Conservation (phyloP, 2,113 vertebrate genomes). For the Catagonus wagneri region DNA sequence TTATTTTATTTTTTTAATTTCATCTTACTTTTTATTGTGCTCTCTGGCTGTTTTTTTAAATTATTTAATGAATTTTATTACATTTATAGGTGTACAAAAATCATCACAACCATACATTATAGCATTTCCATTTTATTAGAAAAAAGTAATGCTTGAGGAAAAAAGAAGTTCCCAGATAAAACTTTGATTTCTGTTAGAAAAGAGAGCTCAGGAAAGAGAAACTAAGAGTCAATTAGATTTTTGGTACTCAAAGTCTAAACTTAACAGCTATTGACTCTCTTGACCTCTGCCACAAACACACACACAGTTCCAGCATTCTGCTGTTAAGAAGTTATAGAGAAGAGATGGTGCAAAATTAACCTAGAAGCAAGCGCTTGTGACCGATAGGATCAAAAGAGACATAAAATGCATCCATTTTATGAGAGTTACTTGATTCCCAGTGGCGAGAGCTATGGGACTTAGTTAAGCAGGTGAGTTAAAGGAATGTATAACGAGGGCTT, state of each 20-base stretch:
- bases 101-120: too few relatives aligned
- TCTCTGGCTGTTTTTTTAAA: too few relatives aligned
- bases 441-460: neutral
- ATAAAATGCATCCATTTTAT: neutral
- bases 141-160: neutral
- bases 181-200: constrained; percentile 23
- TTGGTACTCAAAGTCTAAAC: neutral
- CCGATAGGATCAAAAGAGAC: neutral
- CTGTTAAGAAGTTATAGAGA: neutral
- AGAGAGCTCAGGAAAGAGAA: neutral
- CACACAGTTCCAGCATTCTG: neutral
- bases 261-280: neutral
- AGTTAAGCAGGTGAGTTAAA: neutral
- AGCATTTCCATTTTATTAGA: too few relatives aligned
- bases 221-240: neutral
- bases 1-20: too few relatives aligned
- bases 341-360: neutral
- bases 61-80: too few relatives aligned
- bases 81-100: too few relatives aligned
- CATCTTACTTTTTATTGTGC: too few relatives aligned
- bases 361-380: neutral
- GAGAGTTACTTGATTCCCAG: neutral
- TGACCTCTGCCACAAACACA: neutral
- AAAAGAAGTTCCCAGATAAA: neutral
- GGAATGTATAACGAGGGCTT: neutral